Base-by-base conservation (phyloP, 2,888 invertebrate species). In the Synanthedon tipuliformis region DNA sequence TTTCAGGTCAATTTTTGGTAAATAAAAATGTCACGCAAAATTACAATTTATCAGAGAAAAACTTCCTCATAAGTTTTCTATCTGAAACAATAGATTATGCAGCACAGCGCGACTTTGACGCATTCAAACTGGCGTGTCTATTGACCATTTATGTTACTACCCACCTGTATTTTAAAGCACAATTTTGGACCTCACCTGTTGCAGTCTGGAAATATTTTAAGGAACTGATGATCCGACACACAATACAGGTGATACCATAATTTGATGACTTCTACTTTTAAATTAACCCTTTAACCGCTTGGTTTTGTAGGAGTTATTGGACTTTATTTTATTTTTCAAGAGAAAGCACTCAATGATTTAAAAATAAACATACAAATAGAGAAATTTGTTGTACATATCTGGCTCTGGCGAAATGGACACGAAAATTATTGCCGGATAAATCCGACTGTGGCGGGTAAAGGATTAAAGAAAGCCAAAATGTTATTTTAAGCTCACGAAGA, bases 181-280 rank as follows among this genome's bases (percentile, higher is more conserved):
- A 75, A 53, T 84, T 81, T 59, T 86, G 85, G 85, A 60, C 69
- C 15, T 56, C 79, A 0, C 80, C 86, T 0, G 51, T 34, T 0
- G 62, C 60, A 0, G 64, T 86, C 2, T 87, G 86, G 86, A 52
- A 52, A 10, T 84, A 78, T 56, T 87, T 86, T 59, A 78, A 77
- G 59, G 82, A 84, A 57, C 50, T 75, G 1, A 72, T 87, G 75
- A 78, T 83, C 55, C 64, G 79, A 12, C 85, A 84, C 60, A 78
- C 83, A 3, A 73, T 85, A 55, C 76, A 82, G 75, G 86, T 83
- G 34, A 34, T 3, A 34, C 7, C 34, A 34, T 3, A 34, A 34
- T 34, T 34, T 8, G 8, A 34, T 34, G 34, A 34, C 34, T 34
- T 34, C 34, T 34, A n/a, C n/a, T n/a, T n/a, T n/a, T n/a, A n/a